These are phyloP conservation scores for Habroteleia sp. DNA, from an alignment of 2,888 invertebrate species.

Conservation along the genomic window DNA sequence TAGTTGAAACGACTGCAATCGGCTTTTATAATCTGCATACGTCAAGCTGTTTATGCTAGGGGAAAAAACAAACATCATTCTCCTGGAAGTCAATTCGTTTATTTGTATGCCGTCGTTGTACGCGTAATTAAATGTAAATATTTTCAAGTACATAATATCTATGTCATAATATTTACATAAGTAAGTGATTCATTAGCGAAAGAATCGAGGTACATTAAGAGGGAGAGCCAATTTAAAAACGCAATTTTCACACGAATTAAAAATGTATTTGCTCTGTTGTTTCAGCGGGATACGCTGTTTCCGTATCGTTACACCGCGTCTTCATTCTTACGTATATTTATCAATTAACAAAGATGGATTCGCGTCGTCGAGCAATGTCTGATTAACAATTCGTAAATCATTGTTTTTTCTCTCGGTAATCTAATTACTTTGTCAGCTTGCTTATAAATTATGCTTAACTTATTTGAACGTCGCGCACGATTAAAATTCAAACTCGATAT, in stretches of 20 bases:
- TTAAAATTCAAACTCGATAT: slow-evolving; percentile 52
- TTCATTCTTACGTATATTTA: slow-evolving; percentile 57
- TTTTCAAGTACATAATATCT: slow-evolving; percentile 60
- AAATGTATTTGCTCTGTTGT: slow-evolving; percentile 42
- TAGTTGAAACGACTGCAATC: slow-evolving; percentile 67
- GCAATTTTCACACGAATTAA: slow-evolving; percentile 56
- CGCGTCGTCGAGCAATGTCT: slow-evolving; percentile 43
- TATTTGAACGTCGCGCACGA: slow-evolving; percentile 45
- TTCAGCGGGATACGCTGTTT: slow-evolving; percentile 38
- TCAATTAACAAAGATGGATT: slow-evolving; percentile 58
- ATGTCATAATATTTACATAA: slow-evolving; percentile 60
- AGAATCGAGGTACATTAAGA: slow-evolving; percentile 49
- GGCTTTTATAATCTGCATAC: slow-evolving; percentile 59
- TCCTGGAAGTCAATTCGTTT: slow-evolving; percentile 50
- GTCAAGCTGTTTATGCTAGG: slow-evolving; percentile 52
- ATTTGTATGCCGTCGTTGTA: slow-evolving; percentile 48
- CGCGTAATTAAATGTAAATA: slow-evolving; percentile 60
- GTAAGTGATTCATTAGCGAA: slow-evolving; percentile 61
- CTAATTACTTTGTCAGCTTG: slow-evolving; percentile 35
- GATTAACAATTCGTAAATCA: slow-evolving; percentile 56
- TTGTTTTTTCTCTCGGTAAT: slow-evolving; percentile 50
- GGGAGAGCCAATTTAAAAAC: slow-evolving; percentile 49
- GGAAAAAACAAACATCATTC: slow-evolving; percentile 56
- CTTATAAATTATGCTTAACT: slow-evolving; percentile 53
- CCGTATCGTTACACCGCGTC: slow-evolving; percentile 39